Conservation (phyloP, 2,797 vertebrate species). For the Xiphophorus birchmanni region DNA sequence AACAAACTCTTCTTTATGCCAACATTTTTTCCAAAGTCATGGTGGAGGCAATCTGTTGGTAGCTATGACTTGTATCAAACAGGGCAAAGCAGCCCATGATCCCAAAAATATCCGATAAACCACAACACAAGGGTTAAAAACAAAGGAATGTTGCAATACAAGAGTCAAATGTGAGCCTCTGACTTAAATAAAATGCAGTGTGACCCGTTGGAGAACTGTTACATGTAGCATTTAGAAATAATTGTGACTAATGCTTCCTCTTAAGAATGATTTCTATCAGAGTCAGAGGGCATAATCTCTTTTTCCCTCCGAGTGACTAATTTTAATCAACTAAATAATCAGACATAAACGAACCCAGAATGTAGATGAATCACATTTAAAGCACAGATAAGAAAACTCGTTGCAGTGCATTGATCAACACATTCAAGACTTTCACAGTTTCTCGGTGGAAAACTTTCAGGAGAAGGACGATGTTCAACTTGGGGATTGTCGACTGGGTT, state of each 20-base stretch:
- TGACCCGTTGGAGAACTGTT: background rate
- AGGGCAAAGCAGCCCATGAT: background rate
- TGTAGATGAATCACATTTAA: background rate
- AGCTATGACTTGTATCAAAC: background rate
- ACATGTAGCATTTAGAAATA: background rate
- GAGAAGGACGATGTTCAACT: background rate
- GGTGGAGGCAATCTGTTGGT: background rate
- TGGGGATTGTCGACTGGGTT: background rate
- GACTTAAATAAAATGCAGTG: background rate
- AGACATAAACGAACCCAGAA: background rate
- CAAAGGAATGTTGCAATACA: background rate
- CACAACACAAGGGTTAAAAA: background rate
- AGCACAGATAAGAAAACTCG: background rate
- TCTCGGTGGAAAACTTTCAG: conserved; percentile 5
- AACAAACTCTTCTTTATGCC: background rate
- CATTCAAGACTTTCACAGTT: background rate
- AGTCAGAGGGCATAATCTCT: background rate
- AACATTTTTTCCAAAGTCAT: background rate
- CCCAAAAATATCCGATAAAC: background rate
- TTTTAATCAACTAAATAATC: background rate
- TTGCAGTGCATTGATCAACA: background rate
- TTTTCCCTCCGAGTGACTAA: background rate
- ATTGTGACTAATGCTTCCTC: background rate
- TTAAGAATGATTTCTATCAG: background rate
- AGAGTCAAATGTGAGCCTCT: background rate